Conservation (phyloP, 2,113 vertebrate genomes). For the Nycticryphes semicollaris region DNA sequence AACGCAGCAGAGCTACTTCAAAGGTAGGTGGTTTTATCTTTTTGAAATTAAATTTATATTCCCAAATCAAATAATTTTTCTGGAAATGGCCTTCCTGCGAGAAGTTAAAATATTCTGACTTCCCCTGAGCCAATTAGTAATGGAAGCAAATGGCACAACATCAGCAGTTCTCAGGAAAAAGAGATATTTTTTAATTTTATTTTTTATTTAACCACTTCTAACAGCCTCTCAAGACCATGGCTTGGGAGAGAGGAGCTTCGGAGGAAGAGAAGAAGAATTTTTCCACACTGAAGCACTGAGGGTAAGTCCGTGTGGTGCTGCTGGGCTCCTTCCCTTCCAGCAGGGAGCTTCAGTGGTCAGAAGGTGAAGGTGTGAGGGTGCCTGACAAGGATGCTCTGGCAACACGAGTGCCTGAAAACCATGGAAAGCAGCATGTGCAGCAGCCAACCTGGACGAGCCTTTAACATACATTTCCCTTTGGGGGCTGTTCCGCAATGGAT, state of each 20-base stretch:
- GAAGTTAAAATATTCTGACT: neutral
- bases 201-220: neutral
- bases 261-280: neutral
- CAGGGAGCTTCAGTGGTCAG: neutral
- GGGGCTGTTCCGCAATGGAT: neutral
- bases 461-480: neutral
- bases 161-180: neutral
- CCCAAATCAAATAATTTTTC: neutral
- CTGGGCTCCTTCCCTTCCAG: neutral
- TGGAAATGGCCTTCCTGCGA: constrained; percentile 2
- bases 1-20: neutral
- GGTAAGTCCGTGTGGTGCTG: neutral
- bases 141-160: constrained; percentile 19
- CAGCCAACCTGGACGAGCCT: neutral
- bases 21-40: constrained; percentile 6
- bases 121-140: constrained; percentile 11
- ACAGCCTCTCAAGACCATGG: neutral
- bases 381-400: neutral
- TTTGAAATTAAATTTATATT: constrained; percentile 10
- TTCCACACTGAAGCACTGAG: neutral
- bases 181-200: neutral
- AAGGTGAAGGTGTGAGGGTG: neutral
- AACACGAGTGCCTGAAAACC: neutral
- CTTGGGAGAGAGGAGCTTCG: neutral
- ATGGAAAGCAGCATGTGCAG: neutral